Percentiles rank a stretch among this genome's conserved stretches.
Evolutionary conservation across 2,113 vertebrate species (phyloP).

Genomic region (Galeopterus variegatus): DNA sequence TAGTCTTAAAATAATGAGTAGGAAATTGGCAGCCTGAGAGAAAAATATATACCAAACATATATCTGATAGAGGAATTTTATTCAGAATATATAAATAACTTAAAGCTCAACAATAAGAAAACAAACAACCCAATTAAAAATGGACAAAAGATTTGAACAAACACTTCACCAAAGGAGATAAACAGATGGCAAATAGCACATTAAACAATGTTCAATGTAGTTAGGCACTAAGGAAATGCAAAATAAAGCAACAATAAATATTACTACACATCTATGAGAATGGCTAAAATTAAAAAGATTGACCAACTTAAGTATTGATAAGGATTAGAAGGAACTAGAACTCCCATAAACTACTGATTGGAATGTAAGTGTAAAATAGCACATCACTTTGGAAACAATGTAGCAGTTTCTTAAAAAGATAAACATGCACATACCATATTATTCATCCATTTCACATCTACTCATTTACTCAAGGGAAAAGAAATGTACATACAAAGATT

Average conservation of each 20-base stretch:
- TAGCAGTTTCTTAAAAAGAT: neutral
- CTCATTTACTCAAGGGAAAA: neutral
- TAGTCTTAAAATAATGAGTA: neutral
- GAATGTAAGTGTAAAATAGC: slow-evolving; percentile 21
- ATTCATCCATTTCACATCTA: neutral
- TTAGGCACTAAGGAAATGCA: neutral
- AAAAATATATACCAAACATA: neutral
- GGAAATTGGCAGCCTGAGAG: neutral
- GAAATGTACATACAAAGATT: neutral
- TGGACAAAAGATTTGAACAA: neutral
- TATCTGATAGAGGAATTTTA: neutral
- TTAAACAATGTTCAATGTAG: neutral
- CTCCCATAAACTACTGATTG: neutral
- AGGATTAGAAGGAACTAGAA: slow-evolving; percentile 73
- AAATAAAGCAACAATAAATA: slow-evolving; percentile 44
- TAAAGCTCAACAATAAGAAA: neutral
- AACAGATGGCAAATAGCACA: neutral
- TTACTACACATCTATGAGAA: neutral
- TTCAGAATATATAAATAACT: neutral
- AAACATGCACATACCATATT: neutral
- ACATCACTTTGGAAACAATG: neutral
- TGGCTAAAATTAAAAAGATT: slow-evolving; percentile 46
- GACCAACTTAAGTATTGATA: slow-evolving; percentile 59
- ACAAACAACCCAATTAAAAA: neutral
- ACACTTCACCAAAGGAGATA: neutral